These are phyloP conservation scores for Heliconius hermathena DNA, from an alignment of 1,140 invertebrate genomes.

Conservation along the genomic window DNA sequence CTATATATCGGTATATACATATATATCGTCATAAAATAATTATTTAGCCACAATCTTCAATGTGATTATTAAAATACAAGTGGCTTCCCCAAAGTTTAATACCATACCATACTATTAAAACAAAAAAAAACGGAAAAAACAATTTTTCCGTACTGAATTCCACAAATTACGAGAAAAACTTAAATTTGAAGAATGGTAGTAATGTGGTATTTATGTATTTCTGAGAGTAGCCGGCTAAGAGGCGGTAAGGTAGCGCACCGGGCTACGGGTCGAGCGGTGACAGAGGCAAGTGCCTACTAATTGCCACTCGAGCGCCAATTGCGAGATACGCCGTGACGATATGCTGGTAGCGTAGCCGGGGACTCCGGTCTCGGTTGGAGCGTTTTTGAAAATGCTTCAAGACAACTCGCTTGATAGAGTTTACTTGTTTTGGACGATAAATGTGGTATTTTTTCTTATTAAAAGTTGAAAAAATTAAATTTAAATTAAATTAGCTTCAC, in stretches of 20 bases:
- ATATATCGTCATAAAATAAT: neutral
- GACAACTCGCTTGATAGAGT: neutral
- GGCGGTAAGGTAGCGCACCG: conserved; percentile 50
- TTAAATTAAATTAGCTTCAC: too few species aligned
- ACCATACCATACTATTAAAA: neutral
- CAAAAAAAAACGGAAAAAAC: neutral
- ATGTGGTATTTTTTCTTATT: too few species aligned
- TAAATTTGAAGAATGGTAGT: conserved; percentile 41
- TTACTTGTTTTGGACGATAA: neutral
- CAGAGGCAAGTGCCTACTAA: conserved; percentile 67
- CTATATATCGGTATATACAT: neutral
- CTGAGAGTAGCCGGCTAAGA: conserved; percentile 31
- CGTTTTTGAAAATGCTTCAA: conserved; percentile 31
- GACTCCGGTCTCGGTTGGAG: conserved; percentile 16
- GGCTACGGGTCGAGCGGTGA: conserved; percentile 54
- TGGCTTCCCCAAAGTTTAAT: conserved; percentile 12
- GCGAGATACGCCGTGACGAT: conserved; percentile 48
- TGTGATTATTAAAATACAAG: conserved; percentile 6
- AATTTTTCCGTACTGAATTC: conserved; percentile 15
- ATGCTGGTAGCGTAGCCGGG: conserved; percentile 45
- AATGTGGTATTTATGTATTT: conserved; percentile 40
- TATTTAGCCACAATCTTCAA: neutral
- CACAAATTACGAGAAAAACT: conserved; percentile 28
- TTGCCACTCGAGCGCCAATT: conserved; percentile 77
- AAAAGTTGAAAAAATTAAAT: too few species aligned